Evolutionary conservation across 2,888 invertebrate genomes (phyloP).

Genomic region (Helicoverpa assulta): DNA sequence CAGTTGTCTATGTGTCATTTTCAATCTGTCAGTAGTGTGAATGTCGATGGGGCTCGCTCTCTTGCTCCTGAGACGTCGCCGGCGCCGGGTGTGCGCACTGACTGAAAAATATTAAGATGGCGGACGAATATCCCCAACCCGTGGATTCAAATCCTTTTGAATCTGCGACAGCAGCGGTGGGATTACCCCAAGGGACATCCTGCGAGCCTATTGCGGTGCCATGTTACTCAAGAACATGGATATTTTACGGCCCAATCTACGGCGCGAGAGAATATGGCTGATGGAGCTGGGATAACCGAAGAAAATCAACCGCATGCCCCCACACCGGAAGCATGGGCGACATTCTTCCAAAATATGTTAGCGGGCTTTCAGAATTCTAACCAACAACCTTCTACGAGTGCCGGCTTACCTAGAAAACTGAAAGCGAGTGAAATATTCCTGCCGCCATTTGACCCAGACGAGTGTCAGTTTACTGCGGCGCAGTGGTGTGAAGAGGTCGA

Average conservation of each 20-base stretch:
- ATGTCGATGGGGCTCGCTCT: too few species aligned
- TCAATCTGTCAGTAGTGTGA: too few species aligned
- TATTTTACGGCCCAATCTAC: neutral
- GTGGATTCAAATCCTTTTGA: too few species aligned
- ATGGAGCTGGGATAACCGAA: neutral
- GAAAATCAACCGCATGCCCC: neutral
- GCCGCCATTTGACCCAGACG: conserved; percentile 6
- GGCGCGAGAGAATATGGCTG: neutral
- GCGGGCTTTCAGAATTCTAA: conserved; percentile 1
- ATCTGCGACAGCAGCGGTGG: too few species aligned
- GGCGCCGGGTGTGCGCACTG: too few species aligned
- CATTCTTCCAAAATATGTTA: conserved; percentile 3
- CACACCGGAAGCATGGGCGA: neutral
- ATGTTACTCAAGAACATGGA: neutral
- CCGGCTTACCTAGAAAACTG: neutral
- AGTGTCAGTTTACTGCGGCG: neutral
- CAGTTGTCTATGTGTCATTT: too few species aligned
- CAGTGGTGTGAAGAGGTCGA: neutral
- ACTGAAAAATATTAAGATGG: too few species aligned
- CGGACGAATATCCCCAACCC: too few species aligned
- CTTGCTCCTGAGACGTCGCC: too few species aligned
- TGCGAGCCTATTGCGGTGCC: too few species aligned
- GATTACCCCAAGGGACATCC: too few species aligned
- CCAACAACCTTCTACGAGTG: neutral
- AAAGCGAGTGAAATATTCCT: conserved; percentile 4